Evolutionary conservation across 2,888 invertebrate species (phyloP).

Genomic region (Candidula unifasciata): DNA sequence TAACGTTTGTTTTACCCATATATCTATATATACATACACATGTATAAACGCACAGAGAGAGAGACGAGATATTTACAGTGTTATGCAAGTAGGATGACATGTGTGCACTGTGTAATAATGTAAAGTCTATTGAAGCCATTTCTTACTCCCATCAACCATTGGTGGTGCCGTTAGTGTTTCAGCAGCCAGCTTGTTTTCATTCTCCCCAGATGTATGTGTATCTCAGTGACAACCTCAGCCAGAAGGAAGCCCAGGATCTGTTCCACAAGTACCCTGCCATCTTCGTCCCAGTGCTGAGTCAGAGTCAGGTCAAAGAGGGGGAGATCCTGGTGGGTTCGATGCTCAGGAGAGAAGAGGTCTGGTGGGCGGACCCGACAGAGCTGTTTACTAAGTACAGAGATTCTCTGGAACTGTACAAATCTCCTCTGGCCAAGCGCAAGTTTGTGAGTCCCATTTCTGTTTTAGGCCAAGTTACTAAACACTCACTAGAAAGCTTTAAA

Average conservation of each 20-base stretch:
- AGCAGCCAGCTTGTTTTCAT: not conserved
- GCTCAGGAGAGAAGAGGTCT: conserved; percentile 68
- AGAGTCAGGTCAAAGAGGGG: not conserved
- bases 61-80: no score
- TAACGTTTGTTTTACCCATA: no score
- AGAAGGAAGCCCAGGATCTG: conserved; percentile 66
- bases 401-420: conserved; percentile 62
- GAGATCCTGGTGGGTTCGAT: conserved; percentile 61
- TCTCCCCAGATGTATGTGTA: conserved; percentile 63
- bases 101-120: no score
- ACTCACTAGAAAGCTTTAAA: not conserved
- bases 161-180: no score
- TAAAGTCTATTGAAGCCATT: not conserved
- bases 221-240: conserved; percentile 63
- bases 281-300: conserved; percentile 63
- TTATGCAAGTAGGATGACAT: not conserved
- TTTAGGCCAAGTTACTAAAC: not conserved
- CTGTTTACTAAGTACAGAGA: conserved; percentile 66
- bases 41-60: no score
- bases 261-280: conserved; percentile 68
- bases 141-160: not conserved
- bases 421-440: conserved; percentile 61
- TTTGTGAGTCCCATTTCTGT: conserved; percentile 49
- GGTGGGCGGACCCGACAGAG: conserved; percentile 72
- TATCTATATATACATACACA: no score